Evolutionary conservation across 2,113 vertebrate species (phyloP), one percentile per base, ranked within the genome.

Genomic region (Neotragus moschatus): DNA sequence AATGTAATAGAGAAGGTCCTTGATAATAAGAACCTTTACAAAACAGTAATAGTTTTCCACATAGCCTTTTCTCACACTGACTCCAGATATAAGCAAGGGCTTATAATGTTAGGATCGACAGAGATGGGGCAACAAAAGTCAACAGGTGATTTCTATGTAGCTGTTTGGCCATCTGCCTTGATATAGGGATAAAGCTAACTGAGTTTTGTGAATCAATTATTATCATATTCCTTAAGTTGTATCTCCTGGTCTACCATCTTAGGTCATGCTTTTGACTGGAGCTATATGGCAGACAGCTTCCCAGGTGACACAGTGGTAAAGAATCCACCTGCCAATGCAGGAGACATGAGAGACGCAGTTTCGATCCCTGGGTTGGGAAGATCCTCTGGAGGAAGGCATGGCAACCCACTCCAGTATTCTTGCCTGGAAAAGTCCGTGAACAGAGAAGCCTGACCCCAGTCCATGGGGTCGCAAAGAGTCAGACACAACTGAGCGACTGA

Each of bases 151-250:
- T 93, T 53, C 25, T 33, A 88, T 10, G 13, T 19, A 89, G 55
- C 36, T 84, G 23, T 77, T 47, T 77, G 43, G 55, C 11, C 15
- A 87, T 19, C 16, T 61, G 63, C 66, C 45, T 91, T 90, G 43
- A 86, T n/a, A 81, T 1, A 90, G 11, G 70, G 36, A 93, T 47
- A 53, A 77, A 51, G 61, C 61, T 45, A 39, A 88, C 13, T 84
- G 70, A 91, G 19, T 55, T 84, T 15, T 63, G 36, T 33, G 12
- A 94, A 43, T 60, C 16, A 90, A 63, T 90, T 56, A 79, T 96
- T 56, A n/a, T 51, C 33, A 66, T 0, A 3, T n/a, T 33, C 47
- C 47, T 84, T 88, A 75, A 25, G 36, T 51, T 75, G 12, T 84
- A 75, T 16, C 45, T 88, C 60, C 94, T 28, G 56, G 82, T 63